Conservation (phyloP, 2,797 vertebrate species). For the Mionectes olivaceus region DNA sequence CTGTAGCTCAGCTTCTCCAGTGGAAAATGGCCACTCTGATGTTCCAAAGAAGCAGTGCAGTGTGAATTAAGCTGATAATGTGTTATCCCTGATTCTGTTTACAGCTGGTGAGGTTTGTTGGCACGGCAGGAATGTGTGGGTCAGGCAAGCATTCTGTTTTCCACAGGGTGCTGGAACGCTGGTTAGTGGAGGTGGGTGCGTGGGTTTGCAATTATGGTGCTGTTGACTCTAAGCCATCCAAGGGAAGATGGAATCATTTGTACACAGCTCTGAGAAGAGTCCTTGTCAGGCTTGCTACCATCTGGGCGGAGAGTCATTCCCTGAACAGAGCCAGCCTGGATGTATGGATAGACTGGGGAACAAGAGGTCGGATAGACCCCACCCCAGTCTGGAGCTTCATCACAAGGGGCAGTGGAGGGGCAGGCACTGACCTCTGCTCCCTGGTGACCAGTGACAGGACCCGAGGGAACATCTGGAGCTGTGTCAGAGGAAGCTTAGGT, state of each 20-base stretch:
- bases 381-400: background rate
- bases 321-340: background rate
- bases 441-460: background rate
- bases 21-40: background rate
- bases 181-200: background rate
- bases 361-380: background rate
- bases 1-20: background rate
- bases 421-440: background rate
- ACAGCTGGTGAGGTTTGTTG: background rate
- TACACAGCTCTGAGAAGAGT: background rate
- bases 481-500: rapidly evolving
- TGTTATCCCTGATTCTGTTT: background rate
- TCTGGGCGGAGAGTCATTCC: background rate
- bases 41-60: background rate
- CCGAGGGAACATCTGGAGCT: rapidly evolving
- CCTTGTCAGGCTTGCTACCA: background rate
- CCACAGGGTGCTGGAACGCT: background rate
- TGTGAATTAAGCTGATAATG: background rate
- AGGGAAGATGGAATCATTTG: background rate
- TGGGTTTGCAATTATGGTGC: background rate
- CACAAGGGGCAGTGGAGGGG: rapidly evolving
- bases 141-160: constrained; percentile 45
- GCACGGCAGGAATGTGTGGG: background rate
- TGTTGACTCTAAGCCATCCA: background rate
- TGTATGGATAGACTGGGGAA: rapidly evolving